Evolutionary conservation across 1,140 invertebrate species (phyloP), one percentile per base, ranked within the genome.

Genomic region (Megathymus violae): DNA sequence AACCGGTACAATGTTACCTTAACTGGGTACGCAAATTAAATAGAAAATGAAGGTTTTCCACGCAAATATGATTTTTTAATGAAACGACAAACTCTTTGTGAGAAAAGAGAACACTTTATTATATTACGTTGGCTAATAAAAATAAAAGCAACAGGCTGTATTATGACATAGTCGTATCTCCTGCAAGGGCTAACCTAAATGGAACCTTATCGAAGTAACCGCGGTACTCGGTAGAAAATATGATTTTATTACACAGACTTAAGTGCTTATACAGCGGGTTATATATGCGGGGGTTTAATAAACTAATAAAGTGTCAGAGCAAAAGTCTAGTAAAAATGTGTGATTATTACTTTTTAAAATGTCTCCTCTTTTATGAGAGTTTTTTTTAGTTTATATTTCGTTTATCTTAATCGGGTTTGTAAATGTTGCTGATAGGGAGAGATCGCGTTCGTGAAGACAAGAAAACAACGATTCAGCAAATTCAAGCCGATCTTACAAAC

Each of bases 31-130:
- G 34, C 47, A 69, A 72, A 74, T 54, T 51, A 65, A 71, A 64
- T 38, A n/a, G 44, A 60, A 67, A 64, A 34, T 43, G 62, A 64
- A 62, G 47, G 52, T 62, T 54, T 66, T 50, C 34, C 52, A 17
- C 52, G 64, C 44, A 78, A 85, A 82, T 80, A 85, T 80, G 72
- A 73, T 81, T 82, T 79, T 82, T 80, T 82, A 80, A 82, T 80
- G 74, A 78, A 80, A 85, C 64, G 61, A 71, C 76, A 74, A 78
- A 78, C 76, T 79, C 82, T 85, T 80, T 80, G 79, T 77, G 68
- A 59, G 52, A 27, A 52, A 64, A 64, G 54, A 76, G 61, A 77
- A 65, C 69, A 69, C 73, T 81, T 85, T 82, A 85, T 85, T 82
- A 75, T 64, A 74, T 85, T 82, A 80, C 51, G 47, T 72, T 63